Conservation (phyloP, 2,113 vertebrate species). For the Charina bottae region DNA sequence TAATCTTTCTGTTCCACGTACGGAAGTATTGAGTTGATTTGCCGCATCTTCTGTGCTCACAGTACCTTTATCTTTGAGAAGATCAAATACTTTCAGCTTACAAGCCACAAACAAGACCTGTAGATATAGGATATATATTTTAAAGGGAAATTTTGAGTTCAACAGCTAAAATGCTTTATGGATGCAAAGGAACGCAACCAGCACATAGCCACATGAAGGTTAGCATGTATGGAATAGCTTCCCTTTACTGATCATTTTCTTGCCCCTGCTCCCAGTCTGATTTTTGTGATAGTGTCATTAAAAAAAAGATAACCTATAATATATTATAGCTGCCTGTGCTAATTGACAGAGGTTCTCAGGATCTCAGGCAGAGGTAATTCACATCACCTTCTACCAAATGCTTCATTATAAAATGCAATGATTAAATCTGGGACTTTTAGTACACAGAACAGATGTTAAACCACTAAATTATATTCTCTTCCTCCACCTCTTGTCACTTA, state of each 20-base stretch:
- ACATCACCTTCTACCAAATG: neutral
- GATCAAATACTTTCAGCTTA: conserved; percentile 85
- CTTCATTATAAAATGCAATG: no score
- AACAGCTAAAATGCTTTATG: neutral
- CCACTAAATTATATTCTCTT: no score
- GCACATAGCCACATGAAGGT: neutral
- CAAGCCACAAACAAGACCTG: conserved; percentile 88
- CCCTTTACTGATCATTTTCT: neutral
- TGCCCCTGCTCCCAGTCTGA: neutral
- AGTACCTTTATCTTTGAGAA: conserved; percentile 70
- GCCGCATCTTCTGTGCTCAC: conserved; percentile 75
- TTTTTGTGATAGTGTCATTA: neutral
- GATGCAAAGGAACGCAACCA: neutral
- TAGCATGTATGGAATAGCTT: neutral
- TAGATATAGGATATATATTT: neutral
- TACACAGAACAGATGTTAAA: no score
- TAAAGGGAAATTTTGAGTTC: neutral
- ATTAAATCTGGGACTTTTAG: no score
- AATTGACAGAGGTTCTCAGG: neutral
- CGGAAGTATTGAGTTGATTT: conserved; percentile 68
- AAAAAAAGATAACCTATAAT: neutral
- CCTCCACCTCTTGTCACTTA: neutral
- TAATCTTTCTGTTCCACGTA: conserved; percentile 76
- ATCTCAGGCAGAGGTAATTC: neutral
- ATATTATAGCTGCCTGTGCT: neutral